Evolutionary conservation across 2,797 vertebrate species (phyloP).

Genomic region (Phataginus tetradactyla): DNA sequence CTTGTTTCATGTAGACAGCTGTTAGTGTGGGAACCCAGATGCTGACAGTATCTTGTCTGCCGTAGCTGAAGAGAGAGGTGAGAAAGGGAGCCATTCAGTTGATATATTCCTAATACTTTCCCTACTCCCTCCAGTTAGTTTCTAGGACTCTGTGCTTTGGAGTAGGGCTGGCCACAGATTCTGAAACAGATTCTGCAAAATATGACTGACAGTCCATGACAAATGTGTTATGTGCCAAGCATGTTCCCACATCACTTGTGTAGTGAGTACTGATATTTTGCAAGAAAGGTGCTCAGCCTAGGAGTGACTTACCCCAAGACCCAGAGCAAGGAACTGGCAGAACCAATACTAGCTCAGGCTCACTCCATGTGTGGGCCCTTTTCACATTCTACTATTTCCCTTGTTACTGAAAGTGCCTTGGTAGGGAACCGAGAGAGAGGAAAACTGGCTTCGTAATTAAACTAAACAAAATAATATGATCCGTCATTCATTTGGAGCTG

Average conservation of each 20-base stretch:
- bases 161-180: background rate
- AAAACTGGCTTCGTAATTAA: background rate
- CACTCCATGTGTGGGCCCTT: background rate
- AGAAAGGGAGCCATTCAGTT: background rate
- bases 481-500: background rate
- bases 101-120: background rate
- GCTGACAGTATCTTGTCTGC: slow-evolving; percentile 31
- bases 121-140: background rate
- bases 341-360: background rate
- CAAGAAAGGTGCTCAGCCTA: background rate
- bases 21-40: slow-evolving; percentile 68
- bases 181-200: background rate
- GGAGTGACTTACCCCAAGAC: background rate
- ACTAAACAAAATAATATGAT: background rate
- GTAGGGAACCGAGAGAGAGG: background rate
- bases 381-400: background rate
- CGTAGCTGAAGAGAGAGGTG: slow-evolving; percentile 29
- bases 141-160: slow-evolving; percentile 2
- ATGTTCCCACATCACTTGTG: background rate
- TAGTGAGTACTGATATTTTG: background rate
- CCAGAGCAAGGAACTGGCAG: background rate
- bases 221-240: background rate
- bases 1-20: slow-evolving; percentile 63
- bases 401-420: background rate
- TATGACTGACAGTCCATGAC: background rate